Base-by-base conservation (phyloP, 2,113 vertebrate genomes). In the Lampris incognitus region DNA sequence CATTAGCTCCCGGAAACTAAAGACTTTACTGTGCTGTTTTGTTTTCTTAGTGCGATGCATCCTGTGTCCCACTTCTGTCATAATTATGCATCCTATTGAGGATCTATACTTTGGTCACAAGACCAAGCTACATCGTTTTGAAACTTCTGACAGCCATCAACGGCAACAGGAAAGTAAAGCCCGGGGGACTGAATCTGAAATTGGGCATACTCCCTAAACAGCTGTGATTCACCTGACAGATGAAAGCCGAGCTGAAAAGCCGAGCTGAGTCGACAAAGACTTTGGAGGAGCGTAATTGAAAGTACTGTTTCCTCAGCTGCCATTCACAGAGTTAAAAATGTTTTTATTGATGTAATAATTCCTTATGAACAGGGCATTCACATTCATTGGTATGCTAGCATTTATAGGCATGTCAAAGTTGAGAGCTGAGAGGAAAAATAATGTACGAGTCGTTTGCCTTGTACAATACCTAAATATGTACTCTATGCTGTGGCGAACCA, bases 331-430 rank as follows among this genome's bases (percentile, higher is more conserved):
- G 24, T 24, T 88, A 85, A 81, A 78, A 81, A 24, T 24, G 24
- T 44, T 76, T 91, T 93, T 92, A 92, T 90, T 93, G 85, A 88
- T 66, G 88, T 92, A 92, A 92, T 69, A 82, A 66, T 87, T 90
- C 87, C 79, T 89, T 89, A 73, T 86, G 84, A 90, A 88, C 50
- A 62, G 69, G 83, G 64, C 78, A 62, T 92, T 93, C 92, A 93
- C 92, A 93, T 91, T 92, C 92, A 92, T 93, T 93, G 92, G 91
- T 92, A 85, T 86, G 59, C 90, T 92, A 93, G 89, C 91, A 80
- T 91, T 84, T 24, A 85, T 89, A 92, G 90, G 91, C 91, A 76
- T 56, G 62, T 78, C 67, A 79, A 69, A 65, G 36, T 71, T 68
- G 64, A 60, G 51, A 78, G 74, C 82, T 78, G 67, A 76, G 62